Conservation (phyloP, 2,888 invertebrate genomes). For the Caradrina clavipalpis region DNA sequence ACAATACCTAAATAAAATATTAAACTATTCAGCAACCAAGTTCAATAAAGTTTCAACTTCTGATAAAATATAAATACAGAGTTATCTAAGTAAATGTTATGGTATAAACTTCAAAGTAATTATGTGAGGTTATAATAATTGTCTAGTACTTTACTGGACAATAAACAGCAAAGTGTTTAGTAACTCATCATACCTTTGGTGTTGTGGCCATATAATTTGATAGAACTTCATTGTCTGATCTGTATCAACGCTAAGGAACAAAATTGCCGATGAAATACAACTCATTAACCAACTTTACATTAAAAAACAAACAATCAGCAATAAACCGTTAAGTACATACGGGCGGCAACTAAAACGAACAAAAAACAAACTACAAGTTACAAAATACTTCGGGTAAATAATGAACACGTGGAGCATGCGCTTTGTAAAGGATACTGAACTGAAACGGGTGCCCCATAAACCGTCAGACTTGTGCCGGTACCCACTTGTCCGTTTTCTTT, state of each 20-base stretch:
- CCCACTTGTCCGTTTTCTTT: slow-evolving; percentile 79
- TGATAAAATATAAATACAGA: background rate
- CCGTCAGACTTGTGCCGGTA: slow-evolving; percentile 83
- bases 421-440: slow-evolving; percentile 86
- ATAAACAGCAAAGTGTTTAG: slow-evolving; percentile 1
- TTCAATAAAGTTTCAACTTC: background rate
- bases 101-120: background rate
- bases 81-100: background rate
- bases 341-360: slow-evolving; percentile 18
- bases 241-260: slow-evolving; percentile 74
- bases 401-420: slow-evolving; percentile 79
- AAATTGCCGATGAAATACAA: slow-evolving; percentile 52
- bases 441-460: slow-evolving; percentile 79
- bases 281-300: slow-evolving; percentile 25
- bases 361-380: slow-evolving; percentile 34
- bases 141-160: background rate
- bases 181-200: slow-evolving; percentile 78
- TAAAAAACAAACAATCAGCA: slow-evolving; percentile 49
- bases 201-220: slow-evolving; percentile 85
- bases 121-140: slow-evolving; percentile 33
- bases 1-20: slow-evolving; percentile 6
- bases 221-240: slow-evolving; percentile 86
- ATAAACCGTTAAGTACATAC: slow-evolving; percentile 47
- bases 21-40: background rate
- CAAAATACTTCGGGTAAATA: slow-evolving; percentile 56